A percentile compares a stretch with the other conserved stretches of the same genome.
Evolutionary conservation across 1,140 invertebrate genomes (phyloP).

Genomic region (honey bee (Apis mellifera)): Amel_HAv3.1 CM009931.2:2194501-2195000

Average conservation of each 20-base stretch:
- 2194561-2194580: slow-evolving; percentile 89
- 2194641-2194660: slow-evolving; percentile 91
- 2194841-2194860: slow-evolving; percentile 88
- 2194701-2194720: slow-evolving; percentile 83
- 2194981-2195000: slow-evolving; percentile 93
- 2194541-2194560: slow-evolving; percentile 93
- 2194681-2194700: slow-evolving; percentile 86
- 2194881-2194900: slow-evolving; percentile 91
- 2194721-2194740: slow-evolving; percentile 82
- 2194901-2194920: slow-evolving; percentile 98
- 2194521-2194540: slow-evolving; percentile 96
- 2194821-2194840: slow-evolving; percentile 92
- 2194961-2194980: slow-evolving; percentile 85
- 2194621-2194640: slow-evolving; percentile 96
- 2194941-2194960: slow-evolving; percentile 86
- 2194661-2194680: slow-evolving; percentile 95
- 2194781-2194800: background rate
- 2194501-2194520: slow-evolving; percentile 84
- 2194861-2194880: slow-evolving; percentile 90
- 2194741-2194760: slow-evolving; percentile 88
- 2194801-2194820: slow-evolving; percentile 7
- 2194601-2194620: slow-evolving; percentile 94
- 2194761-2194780: slow-evolving; percentile 7
- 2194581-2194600: slow-evolving; percentile 92
- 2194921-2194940: slow-evolving; percentile 98